Evolutionary conservation across 2,797 vertebrate genomes (phyloP).

Genomic region (Sebastes variabilis): DNA sequence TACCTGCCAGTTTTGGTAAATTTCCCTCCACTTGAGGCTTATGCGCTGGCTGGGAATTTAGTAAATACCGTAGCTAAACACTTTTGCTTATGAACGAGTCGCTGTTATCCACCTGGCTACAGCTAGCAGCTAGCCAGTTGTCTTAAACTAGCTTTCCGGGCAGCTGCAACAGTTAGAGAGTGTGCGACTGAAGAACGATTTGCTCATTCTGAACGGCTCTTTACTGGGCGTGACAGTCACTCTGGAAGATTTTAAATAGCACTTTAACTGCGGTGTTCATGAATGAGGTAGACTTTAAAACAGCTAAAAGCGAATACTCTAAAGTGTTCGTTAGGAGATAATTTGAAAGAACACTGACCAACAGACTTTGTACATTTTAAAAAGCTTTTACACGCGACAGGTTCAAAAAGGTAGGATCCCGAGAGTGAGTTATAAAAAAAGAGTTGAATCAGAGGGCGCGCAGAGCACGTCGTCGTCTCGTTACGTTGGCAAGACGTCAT

Average conservation of each 20-base stretch:
- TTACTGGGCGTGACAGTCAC: conserved; percentile 20
- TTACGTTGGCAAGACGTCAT: conserved; percentile 19
- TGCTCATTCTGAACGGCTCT: neutral
- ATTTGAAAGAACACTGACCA: fast-evolving
- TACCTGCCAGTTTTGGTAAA: conserved; percentile 38
- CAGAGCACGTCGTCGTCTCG: neutral
- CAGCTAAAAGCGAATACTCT: fast-evolving
- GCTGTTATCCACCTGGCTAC: neutral
- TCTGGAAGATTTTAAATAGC: fast-evolving
- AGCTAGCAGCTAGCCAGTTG: conserved; percentile 37
- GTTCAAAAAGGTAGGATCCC: conserved; percentile 21
- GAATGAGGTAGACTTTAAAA: fast-evolving
- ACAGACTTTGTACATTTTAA: neutral
- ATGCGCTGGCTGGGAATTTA: neutral
- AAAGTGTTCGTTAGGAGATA: fast-evolving
- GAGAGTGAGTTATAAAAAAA: neutral
- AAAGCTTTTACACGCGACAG: fast-evolving
- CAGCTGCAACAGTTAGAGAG: conserved; percentile 43
- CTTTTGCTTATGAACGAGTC: neutral
- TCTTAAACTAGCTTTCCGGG: conserved; percentile 63
- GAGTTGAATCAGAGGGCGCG: neutral
- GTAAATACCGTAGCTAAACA: neutral
- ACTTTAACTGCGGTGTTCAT: fast-evolving
- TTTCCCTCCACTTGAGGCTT: conserved; percentile 1
- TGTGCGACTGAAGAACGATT: neutral